A percentile compares a stretch with the other conserved stretches of the same genome.
Evolutionary conservation across 2,888 invertebrate genomes (phyloP).

Genomic region (Stictocephala bisonia): DNA sequence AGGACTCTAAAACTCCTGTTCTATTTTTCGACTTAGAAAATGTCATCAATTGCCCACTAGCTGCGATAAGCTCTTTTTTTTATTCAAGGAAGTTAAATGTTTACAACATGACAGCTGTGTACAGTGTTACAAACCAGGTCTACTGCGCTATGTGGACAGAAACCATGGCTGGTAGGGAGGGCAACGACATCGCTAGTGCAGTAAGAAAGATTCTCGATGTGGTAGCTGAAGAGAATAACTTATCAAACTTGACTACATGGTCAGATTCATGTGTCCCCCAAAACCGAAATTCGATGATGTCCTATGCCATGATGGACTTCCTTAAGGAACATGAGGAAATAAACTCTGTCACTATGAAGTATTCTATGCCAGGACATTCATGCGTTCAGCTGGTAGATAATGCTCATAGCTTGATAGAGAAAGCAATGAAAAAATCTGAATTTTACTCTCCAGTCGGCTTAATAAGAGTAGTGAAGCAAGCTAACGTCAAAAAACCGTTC

Average conservation of each 20-base stretch:
- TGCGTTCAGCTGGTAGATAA: slow-evolving; percentile 5
- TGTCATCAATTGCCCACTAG: not conserved
- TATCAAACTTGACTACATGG: slow-evolving; percentile 1
- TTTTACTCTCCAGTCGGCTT: slow-evolving; percentile 17
- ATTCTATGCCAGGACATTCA: not conserved
- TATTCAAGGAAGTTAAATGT: not conserved
- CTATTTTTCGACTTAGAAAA: slow-evolving; percentile 7
- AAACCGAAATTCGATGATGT: slow-evolving; percentile 4
- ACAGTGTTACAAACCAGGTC: slow-evolving; percentile 9
- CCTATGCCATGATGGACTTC: slow-evolving; percentile 1
- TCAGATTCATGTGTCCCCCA: slow-evolving; percentile 5
- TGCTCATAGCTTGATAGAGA: not conserved
- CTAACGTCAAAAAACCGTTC: slow-evolving; percentile 19
- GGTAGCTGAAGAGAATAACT: not conserved
- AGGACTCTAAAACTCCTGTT: slow-evolving; percentile 1
- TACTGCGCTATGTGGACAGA: not conserved
- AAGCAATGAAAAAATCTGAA: too few relatives aligned
- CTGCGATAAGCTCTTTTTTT: not conserved
- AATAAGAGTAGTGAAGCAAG: slow-evolving; percentile 23
- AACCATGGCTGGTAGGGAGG: not conserved
- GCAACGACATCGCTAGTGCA: slow-evolving; percentile 6
- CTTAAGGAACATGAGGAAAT: slow-evolving; percentile 9
- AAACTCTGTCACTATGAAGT: slow-evolving; percentile 1
- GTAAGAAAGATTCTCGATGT: slow-evolving; percentile 5
- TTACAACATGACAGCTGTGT: slow-evolving; percentile 6